phyloP scores from a whole-genome alignment of 2,888 invertebrate genomes.

The Campoplex capitator region DNA sequence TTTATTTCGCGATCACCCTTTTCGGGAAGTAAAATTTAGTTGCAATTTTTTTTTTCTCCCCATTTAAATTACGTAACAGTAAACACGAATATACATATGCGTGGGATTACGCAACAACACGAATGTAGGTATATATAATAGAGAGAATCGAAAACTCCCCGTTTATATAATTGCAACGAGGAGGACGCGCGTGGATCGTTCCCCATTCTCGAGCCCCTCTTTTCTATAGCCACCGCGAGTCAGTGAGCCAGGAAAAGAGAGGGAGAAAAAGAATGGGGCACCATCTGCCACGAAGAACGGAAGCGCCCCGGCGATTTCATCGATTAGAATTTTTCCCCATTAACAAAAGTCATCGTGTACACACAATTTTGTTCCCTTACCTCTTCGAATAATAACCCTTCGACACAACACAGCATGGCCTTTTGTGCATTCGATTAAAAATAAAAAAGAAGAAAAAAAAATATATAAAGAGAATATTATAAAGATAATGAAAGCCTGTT shows the following conservation, averaged over 20 bases:
- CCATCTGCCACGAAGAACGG: slow-evolving; percentile 68
- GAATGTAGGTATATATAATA: slow-evolving; percentile 28
- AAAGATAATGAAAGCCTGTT: slow-evolving; percentile 9
- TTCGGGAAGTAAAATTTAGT: neutral
- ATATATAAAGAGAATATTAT: neutral
- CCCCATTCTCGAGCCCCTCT: slow-evolving; percentile 54
- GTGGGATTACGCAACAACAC: neutral
- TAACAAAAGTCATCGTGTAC: slow-evolving; percentile 58
- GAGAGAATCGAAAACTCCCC: slow-evolving; percentile 59
- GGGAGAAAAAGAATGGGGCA: slow-evolving; percentile 51
- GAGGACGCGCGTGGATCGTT: slow-evolving; percentile 52
- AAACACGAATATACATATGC: neutral
- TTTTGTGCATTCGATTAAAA: slow-evolving; percentile 3
- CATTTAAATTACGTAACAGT: slow-evolving; percentile 2
- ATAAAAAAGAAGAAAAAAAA: neutral
- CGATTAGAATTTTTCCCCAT: slow-evolving; percentile 67
- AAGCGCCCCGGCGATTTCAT: slow-evolving; percentile 65
- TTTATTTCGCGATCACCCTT: neutral
- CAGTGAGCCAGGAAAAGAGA: slow-evolving; percentile 6
- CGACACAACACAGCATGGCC: neutral
- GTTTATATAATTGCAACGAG: slow-evolving; percentile 31
- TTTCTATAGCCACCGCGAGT: slow-evolving; percentile 25
- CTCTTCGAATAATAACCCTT: slow-evolving; percentile 33
- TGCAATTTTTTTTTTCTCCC: neutral
- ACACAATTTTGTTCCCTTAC: slow-evolving; percentile 35